phyloP scores from a whole-genome alignment of 2,888 invertebrate genomes.

The Andrena bicolor region DNA sequence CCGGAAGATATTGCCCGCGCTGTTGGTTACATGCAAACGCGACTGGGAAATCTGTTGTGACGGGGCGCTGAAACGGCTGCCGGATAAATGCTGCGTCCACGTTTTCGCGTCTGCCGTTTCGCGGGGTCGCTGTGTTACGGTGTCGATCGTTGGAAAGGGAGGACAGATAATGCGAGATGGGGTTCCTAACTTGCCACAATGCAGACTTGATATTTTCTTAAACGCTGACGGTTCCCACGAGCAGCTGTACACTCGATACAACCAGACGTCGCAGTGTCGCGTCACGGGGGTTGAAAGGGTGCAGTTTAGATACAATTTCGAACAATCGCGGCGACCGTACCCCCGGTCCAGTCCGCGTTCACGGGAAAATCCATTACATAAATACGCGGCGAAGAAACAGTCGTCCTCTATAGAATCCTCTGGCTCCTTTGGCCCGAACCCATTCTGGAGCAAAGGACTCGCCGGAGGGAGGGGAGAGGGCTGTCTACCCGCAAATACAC shows the following conservation, averaged over 20 bases:
- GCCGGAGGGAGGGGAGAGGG: constrained; percentile 5
- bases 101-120: too few relatives aligned
- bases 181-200: too few relatives aligned
- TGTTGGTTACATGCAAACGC: constrained; percentile 28
- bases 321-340: constrained; percentile 35
- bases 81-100: background rate
- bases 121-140: too few relatives aligned
- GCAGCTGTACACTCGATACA: constrained; percentile 13
- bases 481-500: constrained; percentile 63
- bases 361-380: constrained; percentile 57
- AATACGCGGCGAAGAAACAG: constrained; percentile 45
- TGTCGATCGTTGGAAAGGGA: too few relatives aligned
- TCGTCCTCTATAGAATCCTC: constrained; percentile 22
- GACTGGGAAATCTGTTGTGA: constrained; percentile 27
- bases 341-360: constrained; percentile 6
- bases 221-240: constrained; percentile 20
- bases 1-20: constrained; percentile 33
- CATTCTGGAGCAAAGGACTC: constrained; percentile 31
- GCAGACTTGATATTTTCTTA: constrained; percentile 1
- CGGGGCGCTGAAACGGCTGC: background rate
- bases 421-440: constrained; percentile 8
- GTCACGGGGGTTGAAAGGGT: constrained; percentile 28
- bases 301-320: constrained; percentile 28
- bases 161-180: too few relatives aligned
- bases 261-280: background rate